Evolutionary conservation across 2,888 invertebrate genomes (phyloP), one percentile per base, ranked within the genome.

Genomic region (Xanthostigma xanthostigma): DNA sequence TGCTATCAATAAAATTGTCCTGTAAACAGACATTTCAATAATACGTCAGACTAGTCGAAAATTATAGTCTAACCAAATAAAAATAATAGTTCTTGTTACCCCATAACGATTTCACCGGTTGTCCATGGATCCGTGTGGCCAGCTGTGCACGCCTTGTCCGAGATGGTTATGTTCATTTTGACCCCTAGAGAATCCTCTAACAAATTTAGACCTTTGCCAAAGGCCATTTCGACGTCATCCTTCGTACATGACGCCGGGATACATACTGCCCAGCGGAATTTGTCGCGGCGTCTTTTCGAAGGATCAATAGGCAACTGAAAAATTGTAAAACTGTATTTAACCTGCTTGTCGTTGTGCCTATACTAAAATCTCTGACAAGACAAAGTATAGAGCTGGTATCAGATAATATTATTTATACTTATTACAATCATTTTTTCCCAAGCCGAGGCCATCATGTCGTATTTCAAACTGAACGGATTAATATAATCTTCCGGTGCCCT

Each of bases 61-160:
- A 27, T 27, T 27, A 27, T 3, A 27, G 6, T 27, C 1, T 27
- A 27, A 27, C 5, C 27, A 27, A 27, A 27, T 6, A 27, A 27
- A 27, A 27, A 27, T 27, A 6, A 6, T 27, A 4, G 10, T 14
- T 33, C 33, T 27, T 12, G n/a, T 10, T 42, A 42, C 42, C 42
- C 13, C 42, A 42, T 42, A 9, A 42, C 17, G n/a, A 14, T 14
- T 42, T 42, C 42, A 33, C 42, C 42, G 34, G 42, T n/a, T 5
- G 42, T 42, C 42, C 42, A 42, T 9, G 64, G 56, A 12, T 71
- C 50, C 0, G 70, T 67, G 43, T 60, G 57, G 36, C 67, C 61
- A 5, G 64, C 67, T 49, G 72, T 72, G 54, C 76, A 77, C 56
- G 72, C 70, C 11, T 64, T 61, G 11, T 68, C 69, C 13, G 66